Conservation (phyloP, 1,140 invertebrate species). For the Drosophila ficusphila region DNA sequence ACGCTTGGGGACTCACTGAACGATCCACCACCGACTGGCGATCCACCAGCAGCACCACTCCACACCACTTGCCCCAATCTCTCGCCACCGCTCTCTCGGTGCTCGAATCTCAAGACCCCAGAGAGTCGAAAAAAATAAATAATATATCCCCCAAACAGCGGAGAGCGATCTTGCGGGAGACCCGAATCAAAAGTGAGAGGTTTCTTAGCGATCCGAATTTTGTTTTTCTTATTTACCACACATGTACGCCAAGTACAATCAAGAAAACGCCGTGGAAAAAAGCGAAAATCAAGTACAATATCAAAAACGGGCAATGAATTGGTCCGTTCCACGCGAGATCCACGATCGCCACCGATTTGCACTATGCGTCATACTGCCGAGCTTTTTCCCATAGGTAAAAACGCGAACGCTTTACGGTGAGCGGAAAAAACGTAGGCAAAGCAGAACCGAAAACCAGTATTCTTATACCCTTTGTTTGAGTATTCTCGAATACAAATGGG, state of each 20-base stretch:
- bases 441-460: conserved; percentile 30
- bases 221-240: conserved; percentile 29
- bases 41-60: conserved; percentile 20
- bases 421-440: neutral
- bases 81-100: neutral
- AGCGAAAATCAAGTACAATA: conserved; percentile 60
- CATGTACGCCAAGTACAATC: conserved; percentile 18
- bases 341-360: conserved; percentile 44
- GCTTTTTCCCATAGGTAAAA: conserved; percentile 53
- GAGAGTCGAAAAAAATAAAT: conserved; percentile 5
- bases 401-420: conserved; percentile 22
- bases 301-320: conserved; percentile 44
- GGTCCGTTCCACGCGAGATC: conserved; percentile 36
- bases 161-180: conserved; percentile 21
- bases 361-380: conserved; percentile 64
- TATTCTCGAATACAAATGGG: neutral
- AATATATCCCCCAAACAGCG: neutral
- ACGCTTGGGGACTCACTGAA: conserved; percentile 75
- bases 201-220: conserved; percentile 20
- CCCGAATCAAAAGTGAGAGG: conserved; percentile 35
- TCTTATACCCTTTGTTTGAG: conserved; percentile 30
- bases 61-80: conserved; percentile 24
- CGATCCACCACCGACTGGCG: conserved; percentile 36
- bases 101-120: conserved; percentile 1
- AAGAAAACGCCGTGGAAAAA: conserved; percentile 16